phyloP scores from a whole-genome alignment of 2,797 vertebrate genomes.

The Notolabrus celidotus region DNA sequence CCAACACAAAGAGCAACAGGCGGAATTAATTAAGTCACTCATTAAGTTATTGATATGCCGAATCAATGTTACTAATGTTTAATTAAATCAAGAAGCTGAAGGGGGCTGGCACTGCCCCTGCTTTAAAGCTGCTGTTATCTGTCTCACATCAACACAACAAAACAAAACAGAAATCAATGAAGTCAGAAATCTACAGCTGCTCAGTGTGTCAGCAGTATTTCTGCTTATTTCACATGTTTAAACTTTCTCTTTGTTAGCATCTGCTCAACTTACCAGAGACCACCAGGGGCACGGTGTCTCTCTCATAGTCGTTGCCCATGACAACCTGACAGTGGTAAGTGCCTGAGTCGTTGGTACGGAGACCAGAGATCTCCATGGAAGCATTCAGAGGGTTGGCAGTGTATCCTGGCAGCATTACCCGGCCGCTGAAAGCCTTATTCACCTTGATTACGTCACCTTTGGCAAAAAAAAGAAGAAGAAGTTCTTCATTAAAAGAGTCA shows the following conservation, averaged over 20 bases:
- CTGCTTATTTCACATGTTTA: neutral
- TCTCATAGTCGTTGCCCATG: slow-evolving; percentile 90
- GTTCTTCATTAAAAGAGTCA: slow-evolving; percentile 26
- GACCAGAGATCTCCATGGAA: slow-evolving; percentile 87
- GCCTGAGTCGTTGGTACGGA: slow-evolving; percentile 91
- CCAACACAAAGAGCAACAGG: slow-evolving; percentile 35
- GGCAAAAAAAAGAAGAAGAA: slow-evolving; percentile 75
- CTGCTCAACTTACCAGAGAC: slow-evolving; percentile 89
- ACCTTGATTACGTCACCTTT: slow-evolving; percentile 92
- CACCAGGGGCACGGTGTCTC: slow-evolving; percentile 91
- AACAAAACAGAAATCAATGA: slow-evolving; percentile 22
- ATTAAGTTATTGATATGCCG: slow-evolving; percentile 55
- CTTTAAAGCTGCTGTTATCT: slow-evolving; percentile 40
- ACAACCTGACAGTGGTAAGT: slow-evolving; percentile 94
- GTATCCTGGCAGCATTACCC: slow-evolving; percentile 89
- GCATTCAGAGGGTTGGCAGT: slow-evolving; percentile 86
- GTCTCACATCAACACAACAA: slow-evolving; percentile 38
- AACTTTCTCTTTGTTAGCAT: slow-evolving; percentile 23
- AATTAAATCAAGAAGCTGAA: slow-evolving; percentile 59
- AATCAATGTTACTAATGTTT: slow-evolving; percentile 60
- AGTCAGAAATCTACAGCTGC: slow-evolving; percentile 6
- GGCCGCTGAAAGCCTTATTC: slow-evolving; percentile 90
- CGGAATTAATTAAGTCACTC: slow-evolving; percentile 44
- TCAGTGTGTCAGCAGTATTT: slow-evolving; percentile 16
- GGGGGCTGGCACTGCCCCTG: slow-evolving; percentile 31